Evolutionary conservation across 2,797 vertebrate species (phyloP), one percentile per base, ranked within the genome.

Genomic region (Amblyopsis hoosieri): DNA sequence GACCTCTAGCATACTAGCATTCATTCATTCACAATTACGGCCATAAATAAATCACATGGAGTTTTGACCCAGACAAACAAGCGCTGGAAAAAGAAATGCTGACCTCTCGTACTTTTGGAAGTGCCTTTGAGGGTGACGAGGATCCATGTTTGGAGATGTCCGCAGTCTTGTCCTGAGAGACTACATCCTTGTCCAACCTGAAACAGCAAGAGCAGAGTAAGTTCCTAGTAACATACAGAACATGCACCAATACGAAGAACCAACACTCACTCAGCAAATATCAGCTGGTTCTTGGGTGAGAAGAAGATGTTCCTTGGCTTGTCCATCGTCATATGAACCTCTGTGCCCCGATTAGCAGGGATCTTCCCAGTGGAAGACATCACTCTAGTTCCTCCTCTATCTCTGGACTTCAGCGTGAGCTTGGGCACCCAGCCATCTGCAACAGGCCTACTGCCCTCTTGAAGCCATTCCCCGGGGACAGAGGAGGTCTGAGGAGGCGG

Each of bases 271-370:
- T 91, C 90, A 45, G 89, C 64, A 77, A 92, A 91, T 33, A 84
- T 84, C 0, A 91, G 90, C 74, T 91, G 94, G 80, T 93, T 94
- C 71, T 94, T 96, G 0, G 96, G 95, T 0, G 85, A 94, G 89
- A 96, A 97, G 86, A 97, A 96, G 85, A 96, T 93, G 57, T 88
- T 76, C 5, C 85, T 84, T 0, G 90, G 53, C 64, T 87, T 93
- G 0, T 94, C 94, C 6, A 29, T 29, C 23, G 83, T 81, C 83
- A 88, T 78, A 72, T 71, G 74, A 15, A 90, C 88, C 15, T 92
- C 79, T 0, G 81, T 48, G 45, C 81, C 88, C 66, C 92, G 93
- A 66, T 56, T 63, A n/a, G 17, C 80, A 0, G 84, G 76, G 0
- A 76, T 52, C 64, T 92, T 93, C 74, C 83, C 93, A 66, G 80